phyloP scores from a whole-genome alignment of 2,113 vertebrate species.

The Pachycephala philippinensis region DNA sequence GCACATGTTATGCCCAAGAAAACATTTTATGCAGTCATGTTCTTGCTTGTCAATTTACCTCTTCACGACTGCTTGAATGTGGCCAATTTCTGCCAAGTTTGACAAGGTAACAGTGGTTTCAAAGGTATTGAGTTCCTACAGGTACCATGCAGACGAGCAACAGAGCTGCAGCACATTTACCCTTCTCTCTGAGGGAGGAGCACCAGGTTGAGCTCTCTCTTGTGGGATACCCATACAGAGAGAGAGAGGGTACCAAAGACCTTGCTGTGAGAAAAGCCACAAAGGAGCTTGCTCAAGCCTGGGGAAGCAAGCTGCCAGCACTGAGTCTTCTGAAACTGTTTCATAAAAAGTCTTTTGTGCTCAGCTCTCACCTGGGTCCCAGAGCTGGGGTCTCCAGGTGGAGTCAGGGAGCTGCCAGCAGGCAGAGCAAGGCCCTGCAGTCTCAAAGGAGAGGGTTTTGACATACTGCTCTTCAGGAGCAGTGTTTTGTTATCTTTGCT shows the following conservation, averaged over 20 bases:
- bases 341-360: not conserved
- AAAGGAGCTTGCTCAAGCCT: not conserved
- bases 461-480: not conserved
- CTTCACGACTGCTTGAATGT: not conserved
- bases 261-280: not conserved
- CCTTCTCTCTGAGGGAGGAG: not conserved
- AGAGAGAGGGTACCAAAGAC: not conserved
- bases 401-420: not conserved
- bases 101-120: not conserved
- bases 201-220: not conserved
- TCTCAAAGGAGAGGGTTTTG: not conserved
- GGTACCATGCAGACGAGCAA: not conserved
- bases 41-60: not conserved
- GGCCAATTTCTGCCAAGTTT: not conserved
- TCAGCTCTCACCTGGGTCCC: not conserved
- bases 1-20: not conserved
- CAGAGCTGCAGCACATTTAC: not conserved
- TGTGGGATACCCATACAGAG: not conserved
- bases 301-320: accelerated
- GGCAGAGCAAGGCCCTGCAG: not conserved
- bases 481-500: not conserved
- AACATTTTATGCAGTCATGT: not conserved
- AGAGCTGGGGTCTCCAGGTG: not conserved
- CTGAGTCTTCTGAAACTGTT: not conserved
- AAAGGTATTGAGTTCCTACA: not conserved